Evolutionary conservation across 2,888 invertebrate genomes (phyloP).

Genomic region (Drosophila helvetica): DNA sequence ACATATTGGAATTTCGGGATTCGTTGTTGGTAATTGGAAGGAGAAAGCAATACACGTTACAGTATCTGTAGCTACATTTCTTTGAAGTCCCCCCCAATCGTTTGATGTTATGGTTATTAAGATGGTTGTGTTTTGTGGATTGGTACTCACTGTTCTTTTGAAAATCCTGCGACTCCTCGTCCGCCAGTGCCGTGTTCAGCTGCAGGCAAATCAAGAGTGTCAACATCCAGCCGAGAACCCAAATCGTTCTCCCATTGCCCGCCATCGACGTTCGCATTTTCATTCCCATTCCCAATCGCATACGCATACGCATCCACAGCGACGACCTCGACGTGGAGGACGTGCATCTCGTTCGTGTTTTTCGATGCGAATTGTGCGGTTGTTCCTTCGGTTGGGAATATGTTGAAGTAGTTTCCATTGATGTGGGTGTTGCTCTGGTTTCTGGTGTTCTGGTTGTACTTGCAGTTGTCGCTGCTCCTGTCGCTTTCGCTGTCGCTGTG

Average conservation of each 20-base stretch:
- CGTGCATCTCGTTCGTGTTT: conserved; percentile 62
- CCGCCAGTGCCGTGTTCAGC: conserved; percentile 52
- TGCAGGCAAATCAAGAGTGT: conserved; percentile 52
- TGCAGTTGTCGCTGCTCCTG: conserved; percentile 37
- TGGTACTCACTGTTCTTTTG: conserved; percentile 84
- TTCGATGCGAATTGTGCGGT: conserved; percentile 61
- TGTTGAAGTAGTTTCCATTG: conserved; percentile 37
- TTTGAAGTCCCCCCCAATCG: conserved; percentile 30
- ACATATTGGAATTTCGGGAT: conserved; percentile 11
- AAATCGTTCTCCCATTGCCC: conserved; percentile 55
- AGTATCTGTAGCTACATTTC: conserved; percentile 30
- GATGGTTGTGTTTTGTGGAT: conserved; percentile 12
- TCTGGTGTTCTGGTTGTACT: conserved; percentile 36
- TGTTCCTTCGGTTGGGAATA: conserved; percentile 40
- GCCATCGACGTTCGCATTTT: conserved; percentile 4
- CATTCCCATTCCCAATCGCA: too few relatives aligned
- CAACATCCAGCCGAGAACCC: conserved; percentile 55
- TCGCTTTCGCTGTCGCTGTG: conserved; percentile 42
- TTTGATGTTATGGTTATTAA: conserved; percentile 26
- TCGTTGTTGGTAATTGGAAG: conserved; percentile 15
- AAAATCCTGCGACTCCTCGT: conserved; percentile 84
- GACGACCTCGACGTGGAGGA: not conserved
- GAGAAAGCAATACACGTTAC: conserved; percentile 30
- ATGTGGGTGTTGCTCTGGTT: conserved; percentile 31
- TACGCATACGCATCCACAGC: not conserved